Evolutionary conservation across 2,113 vertebrate species (phyloP).

Genomic region (Camelus dromedarius): DNA sequence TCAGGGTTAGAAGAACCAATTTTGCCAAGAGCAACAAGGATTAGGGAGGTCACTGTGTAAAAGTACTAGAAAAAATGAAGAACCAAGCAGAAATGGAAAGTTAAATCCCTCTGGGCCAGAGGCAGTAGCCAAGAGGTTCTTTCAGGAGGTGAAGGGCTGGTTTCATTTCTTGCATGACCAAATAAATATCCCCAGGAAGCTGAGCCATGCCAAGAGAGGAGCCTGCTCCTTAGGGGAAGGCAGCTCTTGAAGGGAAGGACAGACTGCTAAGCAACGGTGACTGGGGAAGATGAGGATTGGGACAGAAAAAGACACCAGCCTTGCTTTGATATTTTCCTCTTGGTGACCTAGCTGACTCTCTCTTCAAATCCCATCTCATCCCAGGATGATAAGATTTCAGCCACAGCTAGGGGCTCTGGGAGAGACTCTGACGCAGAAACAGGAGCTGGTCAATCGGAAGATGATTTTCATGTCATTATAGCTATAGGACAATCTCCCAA

Average conservation of each 20-base stretch:
- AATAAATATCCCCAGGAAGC: slow-evolving; percentile 37
- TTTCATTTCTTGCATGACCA: slow-evolving; percentile 49
- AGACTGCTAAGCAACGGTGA: not conserved
- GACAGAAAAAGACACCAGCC: not conserved
- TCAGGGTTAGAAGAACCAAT: slow-evolving; percentile 25
- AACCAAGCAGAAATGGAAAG: slow-evolving; percentile 60
- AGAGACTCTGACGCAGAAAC: not conserved
- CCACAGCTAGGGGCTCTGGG: not conserved
- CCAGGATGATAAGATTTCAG: not conserved
- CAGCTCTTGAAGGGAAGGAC: not conserved
- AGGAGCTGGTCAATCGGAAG: not conserved
- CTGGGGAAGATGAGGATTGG: not conserved
- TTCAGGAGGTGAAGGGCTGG: not conserved
- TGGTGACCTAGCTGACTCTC: not conserved
- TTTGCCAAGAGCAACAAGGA: slow-evolving; percentile 71
- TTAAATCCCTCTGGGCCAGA: slow-evolving; percentile 5
- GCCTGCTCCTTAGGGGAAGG: not conserved
- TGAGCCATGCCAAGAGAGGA: not conserved
- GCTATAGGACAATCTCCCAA: not conserved
- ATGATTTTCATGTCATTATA: not conserved
- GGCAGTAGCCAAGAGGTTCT: slow-evolving; percentile 34
- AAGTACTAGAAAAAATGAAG: slow-evolving; percentile 25
- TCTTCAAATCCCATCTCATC: not conserved
- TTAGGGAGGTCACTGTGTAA: slow-evolving; percentile 33
- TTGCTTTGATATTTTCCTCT: not conserved